Base-by-base conservation (phyloP, 2,888 invertebrate genomes). In the Microplitis deprimator region DNA sequence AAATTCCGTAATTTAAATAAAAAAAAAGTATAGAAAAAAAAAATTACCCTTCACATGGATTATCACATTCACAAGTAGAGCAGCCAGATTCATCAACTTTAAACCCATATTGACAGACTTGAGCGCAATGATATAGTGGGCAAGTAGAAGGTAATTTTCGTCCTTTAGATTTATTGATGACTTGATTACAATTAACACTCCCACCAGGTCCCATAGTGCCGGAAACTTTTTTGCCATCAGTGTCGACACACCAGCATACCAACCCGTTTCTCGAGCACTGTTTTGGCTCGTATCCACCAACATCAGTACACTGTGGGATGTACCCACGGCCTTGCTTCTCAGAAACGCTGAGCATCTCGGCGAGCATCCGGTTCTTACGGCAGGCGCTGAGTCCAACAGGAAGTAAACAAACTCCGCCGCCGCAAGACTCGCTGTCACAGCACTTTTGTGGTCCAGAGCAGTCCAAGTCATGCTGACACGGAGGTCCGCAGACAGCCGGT, bases 211-310 rank as follows among this genome's bases (percentile, higher is more conserved):
- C 96, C 95, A 96, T 96, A 3, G 95, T 93, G 1, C 95, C 94
- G 72, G 93, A 93, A 41, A 95, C 91, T 87, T 96, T 96, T 85
- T 94, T 93, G 0, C 96, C 96, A 20, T 93, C 91, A 0, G 90
- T 88, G 87, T 96, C 95, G 1, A 96, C 96, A 86, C 96, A 96
- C 96, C 96, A 96, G 87, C 96, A 96, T 81, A 96, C 96, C 39
- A 96, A 89, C 39, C 95, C 95, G 87, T 96, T 96, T 76, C 96
- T 92, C 0, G 96, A 96, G 87, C 96, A 96, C 85, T 96, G 96
- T 79, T 92, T 92, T 0, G 94, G 92, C 40, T 93, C 91, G 87
- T 95, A 96, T 72, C 93, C 92, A 0, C 96, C 96, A 79, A 93
- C 94, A 74, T 91, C 91, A 40, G 91, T 92, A 85, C 96, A 96